Conservation (phyloP, 2,797 vertebrate genomes). For the Periophthalmus magnuspinnatus region DNA sequence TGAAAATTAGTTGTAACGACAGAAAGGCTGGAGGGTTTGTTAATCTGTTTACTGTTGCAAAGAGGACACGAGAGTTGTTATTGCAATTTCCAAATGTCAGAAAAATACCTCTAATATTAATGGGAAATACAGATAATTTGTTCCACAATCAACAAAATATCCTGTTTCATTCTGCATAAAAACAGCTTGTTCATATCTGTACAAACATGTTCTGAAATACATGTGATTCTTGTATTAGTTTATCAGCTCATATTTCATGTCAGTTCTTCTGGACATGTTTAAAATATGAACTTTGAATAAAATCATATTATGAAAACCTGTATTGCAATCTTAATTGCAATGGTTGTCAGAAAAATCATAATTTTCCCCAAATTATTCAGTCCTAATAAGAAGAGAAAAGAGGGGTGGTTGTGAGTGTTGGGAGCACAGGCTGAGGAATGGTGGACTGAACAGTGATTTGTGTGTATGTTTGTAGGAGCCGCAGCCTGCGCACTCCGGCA, state of each 20-base stretch:
- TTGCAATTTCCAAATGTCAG: background rate
- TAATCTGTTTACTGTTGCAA: background rate
- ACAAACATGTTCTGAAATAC: no score
- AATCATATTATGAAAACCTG: no score
- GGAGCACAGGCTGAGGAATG: background rate
- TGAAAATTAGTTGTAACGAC: background rate
- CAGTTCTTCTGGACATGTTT: no score
- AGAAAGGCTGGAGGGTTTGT: background rate
- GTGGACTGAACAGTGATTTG: no score
- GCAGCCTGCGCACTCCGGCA: slow-evolving; percentile 85
- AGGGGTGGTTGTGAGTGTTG: background rate
- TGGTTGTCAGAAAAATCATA: no score
- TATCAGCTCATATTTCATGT: no score
- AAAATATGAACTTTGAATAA: no score
- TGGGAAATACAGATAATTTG: no score
- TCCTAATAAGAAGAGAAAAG: no score
- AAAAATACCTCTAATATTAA: background rate
- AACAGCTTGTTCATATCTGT: background rate
- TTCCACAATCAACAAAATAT: background rate
- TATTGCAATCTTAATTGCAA: no score
- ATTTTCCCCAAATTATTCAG: no score
- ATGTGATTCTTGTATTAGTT: no score
- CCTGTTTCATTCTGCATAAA: background rate
- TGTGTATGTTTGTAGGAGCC: slow-evolving; percentile 76
- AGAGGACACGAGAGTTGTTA: background rate